Evolutionary conservation across 2,888 invertebrate species (phyloP).

Genomic region (Trichogramma evanescens): DNA sequence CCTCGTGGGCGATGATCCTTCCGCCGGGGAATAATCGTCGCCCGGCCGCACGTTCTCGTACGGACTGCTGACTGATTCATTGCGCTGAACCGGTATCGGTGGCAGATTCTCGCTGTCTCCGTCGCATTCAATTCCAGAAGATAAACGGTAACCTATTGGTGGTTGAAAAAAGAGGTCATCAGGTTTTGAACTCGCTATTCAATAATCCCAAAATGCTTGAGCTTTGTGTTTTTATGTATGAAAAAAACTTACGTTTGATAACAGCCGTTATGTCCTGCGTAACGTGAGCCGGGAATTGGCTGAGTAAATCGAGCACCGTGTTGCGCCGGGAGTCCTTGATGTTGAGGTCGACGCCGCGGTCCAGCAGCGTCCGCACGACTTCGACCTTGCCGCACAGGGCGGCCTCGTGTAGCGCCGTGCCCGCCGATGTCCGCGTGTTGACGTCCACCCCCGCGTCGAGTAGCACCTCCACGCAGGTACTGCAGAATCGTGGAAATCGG

Average conservation of each 20-base stretch:
- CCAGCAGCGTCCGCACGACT: conserved; percentile 74
- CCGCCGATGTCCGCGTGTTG: conserved; percentile 76
- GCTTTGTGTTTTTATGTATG: no score
- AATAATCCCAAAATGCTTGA: background rate
- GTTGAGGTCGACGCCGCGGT: conserved; percentile 73
- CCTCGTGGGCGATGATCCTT: conserved; percentile 52
- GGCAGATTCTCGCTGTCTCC: conserved; percentile 57
- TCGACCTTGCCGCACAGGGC: conserved; percentile 85
- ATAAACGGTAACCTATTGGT: conserved; percentile 43
- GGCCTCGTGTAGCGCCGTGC: conserved; percentile 90
- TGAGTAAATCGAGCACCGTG: conserved; percentile 80
- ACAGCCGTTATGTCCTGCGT: conserved; percentile 80
- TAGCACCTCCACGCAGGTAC: conserved; percentile 75
- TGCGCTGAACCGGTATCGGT: conserved; percentile 57
- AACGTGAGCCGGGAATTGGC: conserved; percentile 82
- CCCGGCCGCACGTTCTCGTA: conserved; percentile 59
- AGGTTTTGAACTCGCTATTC: background rate
- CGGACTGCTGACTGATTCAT: conserved; percentile 58
- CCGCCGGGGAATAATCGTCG: conserved; percentile 51
- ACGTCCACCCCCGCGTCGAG: conserved; percentile 81
- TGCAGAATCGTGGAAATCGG: conserved; percentile 38
- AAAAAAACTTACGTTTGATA: conserved; percentile 61
- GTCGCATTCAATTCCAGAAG: conserved; percentile 51
- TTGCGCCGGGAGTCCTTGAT: conserved; percentile 72
- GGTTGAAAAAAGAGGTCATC: background rate